A percentile compares a stretch with the other conserved stretches of the same genome.
phyloP scores from a whole-genome alignment of 2,888 invertebrate species.

The Bombylius major region DNA sequence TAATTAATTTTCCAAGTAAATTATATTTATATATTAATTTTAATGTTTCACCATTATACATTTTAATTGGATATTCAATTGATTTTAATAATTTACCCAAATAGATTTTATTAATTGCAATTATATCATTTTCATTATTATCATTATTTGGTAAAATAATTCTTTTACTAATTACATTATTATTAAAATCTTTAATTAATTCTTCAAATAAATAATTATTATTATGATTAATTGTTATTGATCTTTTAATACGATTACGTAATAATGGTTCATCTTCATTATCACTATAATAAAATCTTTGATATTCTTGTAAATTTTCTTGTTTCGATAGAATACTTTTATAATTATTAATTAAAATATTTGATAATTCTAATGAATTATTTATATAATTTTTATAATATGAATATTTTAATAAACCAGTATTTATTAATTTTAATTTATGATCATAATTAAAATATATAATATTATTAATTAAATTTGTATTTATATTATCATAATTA shows the following conservation, averaged over 20 bases:
- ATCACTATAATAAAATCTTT: not conserved
- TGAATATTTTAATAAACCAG: no score
- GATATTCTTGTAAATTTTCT: not conserved
- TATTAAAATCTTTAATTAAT: not conserved
- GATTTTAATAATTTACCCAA: not conserved
- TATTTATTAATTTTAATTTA: no score
- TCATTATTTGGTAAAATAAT: not conserved
- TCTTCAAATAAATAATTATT: not conserved
- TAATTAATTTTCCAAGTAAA: not conserved
- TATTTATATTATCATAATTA: no score
- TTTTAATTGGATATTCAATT: not conserved
- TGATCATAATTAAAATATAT: no score
- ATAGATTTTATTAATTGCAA: not conserved
- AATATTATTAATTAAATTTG: no score
- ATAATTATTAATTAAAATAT: no score
- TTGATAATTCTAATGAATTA: no score
- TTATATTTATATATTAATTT: not conserved
- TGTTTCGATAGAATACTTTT: no score
- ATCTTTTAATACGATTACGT: not conserved
- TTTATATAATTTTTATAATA: no score
- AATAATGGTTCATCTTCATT: not conserved
- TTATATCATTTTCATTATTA: no score
- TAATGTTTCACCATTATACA: not conserved
- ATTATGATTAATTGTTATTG: not conserved
- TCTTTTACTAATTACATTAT: not conserved